phyloP scores from a whole-genome alignment of 1,140 invertebrate genomes.

The Octopus sinensis region DNA sequence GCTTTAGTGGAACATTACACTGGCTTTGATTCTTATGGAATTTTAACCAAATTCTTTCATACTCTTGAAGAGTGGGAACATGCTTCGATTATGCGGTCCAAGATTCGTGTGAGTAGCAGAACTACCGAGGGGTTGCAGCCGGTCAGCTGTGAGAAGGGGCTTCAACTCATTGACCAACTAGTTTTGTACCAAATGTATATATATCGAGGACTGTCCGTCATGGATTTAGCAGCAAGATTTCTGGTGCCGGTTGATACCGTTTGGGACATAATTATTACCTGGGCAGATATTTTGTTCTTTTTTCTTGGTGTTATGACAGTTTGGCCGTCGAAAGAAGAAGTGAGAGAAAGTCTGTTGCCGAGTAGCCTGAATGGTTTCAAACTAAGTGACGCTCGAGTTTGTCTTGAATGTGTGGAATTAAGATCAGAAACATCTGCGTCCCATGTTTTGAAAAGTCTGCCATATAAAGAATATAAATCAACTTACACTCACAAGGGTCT shows the following conservation, averaged over 20 bases:
- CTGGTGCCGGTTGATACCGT: neutral
- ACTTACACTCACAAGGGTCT: neutral
- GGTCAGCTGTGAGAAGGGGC: neutral
- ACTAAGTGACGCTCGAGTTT: neutral
- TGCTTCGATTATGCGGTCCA: neutral
- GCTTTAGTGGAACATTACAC: neutral
- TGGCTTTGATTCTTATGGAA: neutral
- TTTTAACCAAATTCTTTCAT: neutral
- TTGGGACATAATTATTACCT: neutral
- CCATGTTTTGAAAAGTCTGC: neutral
- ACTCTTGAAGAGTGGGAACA: slow-evolving; percentile 2
- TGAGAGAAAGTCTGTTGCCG: neutral
- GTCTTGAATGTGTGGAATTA: neutral
- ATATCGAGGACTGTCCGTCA: neutral
- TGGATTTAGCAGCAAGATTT: neutral
- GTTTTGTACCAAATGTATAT: slow-evolving; percentile 2
- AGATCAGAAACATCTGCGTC: neutral
- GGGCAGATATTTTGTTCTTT: slow-evolving; percentile 5
- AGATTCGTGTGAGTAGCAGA: neutral
- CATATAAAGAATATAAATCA: neutral
- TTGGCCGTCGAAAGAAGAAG: neutral
- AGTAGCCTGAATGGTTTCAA: neutral
- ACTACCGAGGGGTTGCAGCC: neutral
- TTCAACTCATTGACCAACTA: neutral
- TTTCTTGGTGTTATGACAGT: neutral